Base-by-base conservation (phyloP, 2,888 invertebrate species). In the Lucinisca nassula region DNA sequence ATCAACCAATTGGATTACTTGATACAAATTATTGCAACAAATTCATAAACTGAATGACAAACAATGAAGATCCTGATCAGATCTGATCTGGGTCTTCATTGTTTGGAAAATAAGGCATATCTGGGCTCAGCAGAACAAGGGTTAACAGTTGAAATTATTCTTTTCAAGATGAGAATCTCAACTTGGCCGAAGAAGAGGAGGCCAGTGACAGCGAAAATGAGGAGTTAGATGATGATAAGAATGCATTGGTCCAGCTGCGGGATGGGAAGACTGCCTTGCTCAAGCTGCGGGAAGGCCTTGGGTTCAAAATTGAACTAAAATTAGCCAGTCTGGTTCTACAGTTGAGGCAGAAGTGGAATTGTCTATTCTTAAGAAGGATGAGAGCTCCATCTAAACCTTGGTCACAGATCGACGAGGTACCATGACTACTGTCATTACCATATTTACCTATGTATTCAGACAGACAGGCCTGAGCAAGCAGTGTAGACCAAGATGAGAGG, bases 211-310 rank as follows among this genome's bases (percentile, higher is more conserved):
- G 97, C 73, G 97, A 97, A 92, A 97, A 96, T 74, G 97, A 97
- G 89, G 96, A 96, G 77, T 96, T 96, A 37, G 96, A 96, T 24
- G 97, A 97, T 74, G 96, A 95, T 0, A 95, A 95, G 82, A 96
- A 96, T 51, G 96, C 97, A 10, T 96, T 96, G 58, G 96, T 98
- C 51, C 97, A 97, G 72, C 96, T 98, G 0, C 98, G 98, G 94
- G 98, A 98, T n/a, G 96, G 96, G 0, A 95, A 95, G 82, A 96
- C 96, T 51, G 96, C 97, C 10, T 96, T 96, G 58, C 96, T 98
- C 51, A 97, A 97, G 72, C 96, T 98, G 0, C 98, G 98, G 94
- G 98, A 98, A 85, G 98, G 98, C 98, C 97, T 98, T 88, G 97
- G 97, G 2, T 98, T 98, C 95, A 97, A 97, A 58, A 97, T 98